Evolutionary conservation across 2,797 vertebrate genomes (phyloP).

Genomic region (Eulemur rubriventer): DNA sequence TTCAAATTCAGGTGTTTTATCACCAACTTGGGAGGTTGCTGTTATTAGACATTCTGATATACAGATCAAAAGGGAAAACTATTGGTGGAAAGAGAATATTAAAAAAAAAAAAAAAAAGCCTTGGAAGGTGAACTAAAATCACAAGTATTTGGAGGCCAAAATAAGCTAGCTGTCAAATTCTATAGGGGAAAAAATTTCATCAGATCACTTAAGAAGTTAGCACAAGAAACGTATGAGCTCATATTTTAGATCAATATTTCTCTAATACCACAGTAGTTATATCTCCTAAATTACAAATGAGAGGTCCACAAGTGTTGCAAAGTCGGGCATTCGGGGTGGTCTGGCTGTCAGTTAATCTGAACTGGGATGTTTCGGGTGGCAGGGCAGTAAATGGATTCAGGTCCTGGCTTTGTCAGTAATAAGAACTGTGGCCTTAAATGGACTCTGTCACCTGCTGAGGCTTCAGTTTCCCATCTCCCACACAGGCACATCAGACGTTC

Average conservation of each 20-base stretch:
- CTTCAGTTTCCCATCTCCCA: not conserved
- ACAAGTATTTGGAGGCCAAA: not conserved
- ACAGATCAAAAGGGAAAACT: slow-evolving; percentile 29
- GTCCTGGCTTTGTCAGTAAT: not conserved
- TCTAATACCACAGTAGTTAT: not conserved
- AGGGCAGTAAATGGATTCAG: not conserved
- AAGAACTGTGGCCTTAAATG: not conserved
- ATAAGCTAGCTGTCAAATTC: not conserved
- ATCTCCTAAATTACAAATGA: not conserved
- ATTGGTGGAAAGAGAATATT: not conserved
- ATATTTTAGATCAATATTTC: not conserved
- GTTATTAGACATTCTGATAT: slow-evolving; percentile 44
- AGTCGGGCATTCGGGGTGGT: not conserved
- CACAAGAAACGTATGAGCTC: not conserved
- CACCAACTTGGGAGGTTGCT: slow-evolving; percentile 54
- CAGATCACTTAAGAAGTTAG: not conserved
- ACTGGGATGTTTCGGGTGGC: not conserved
- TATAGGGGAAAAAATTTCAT: not conserved
- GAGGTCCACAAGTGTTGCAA: not conserved
- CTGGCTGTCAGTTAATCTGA: not conserved
- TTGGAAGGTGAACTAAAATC: not conserved
- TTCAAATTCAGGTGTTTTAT: slow-evolving; percentile 64
- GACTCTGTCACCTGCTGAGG: too few relatives aligned
- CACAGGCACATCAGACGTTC: not conserved
- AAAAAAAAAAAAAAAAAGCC: not conserved